These are phyloP conservation scores for Yoshiicerus persimilis DNA, from an alignment of 1,140 invertebrate species.

Conservation along the genomic window DNA sequence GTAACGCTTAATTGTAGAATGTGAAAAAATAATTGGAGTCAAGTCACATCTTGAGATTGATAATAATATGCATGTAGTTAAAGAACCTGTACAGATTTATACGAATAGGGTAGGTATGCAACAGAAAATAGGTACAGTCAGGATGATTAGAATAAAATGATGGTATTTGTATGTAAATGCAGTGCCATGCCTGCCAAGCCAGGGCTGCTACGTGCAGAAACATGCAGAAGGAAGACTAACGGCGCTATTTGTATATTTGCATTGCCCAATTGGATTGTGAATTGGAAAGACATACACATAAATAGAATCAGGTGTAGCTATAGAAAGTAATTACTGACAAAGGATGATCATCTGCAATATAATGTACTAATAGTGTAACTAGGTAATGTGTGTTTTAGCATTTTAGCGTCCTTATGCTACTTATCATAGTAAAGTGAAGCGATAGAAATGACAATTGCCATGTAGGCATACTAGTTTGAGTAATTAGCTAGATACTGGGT, in stretches of 20 bases:
- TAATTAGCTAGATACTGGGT: background rate
- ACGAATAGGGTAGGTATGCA: no score
- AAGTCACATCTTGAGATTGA: background rate
- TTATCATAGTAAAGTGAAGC: background rate
- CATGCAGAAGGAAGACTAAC: background rate
- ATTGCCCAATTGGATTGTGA: background rate
- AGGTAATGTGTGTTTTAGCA: background rate
- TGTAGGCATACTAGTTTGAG: background rate
- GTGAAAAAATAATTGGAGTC: background rate
- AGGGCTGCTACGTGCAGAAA: background rate
- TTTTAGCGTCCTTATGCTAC: background rate
- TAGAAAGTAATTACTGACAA: background rate
- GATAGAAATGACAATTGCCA: background rate
- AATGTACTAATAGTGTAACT: background rate
- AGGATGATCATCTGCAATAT: background rate
- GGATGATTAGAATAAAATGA: background rate
- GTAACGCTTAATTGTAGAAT: background rate
- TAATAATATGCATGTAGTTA: background rate
- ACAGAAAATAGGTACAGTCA: no score
- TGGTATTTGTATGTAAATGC: background rate
- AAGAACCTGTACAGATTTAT: background rate
- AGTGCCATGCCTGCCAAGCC: background rate
- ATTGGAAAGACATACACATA: background rate
- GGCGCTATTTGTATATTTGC: conserved; percentile 8
- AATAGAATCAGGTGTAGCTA: background rate